These are phyloP conservation scores for Orthonyx spaldingii DNA, from an alignment of 2,113 vertebrate species.

Conservation along the genomic window DNA sequence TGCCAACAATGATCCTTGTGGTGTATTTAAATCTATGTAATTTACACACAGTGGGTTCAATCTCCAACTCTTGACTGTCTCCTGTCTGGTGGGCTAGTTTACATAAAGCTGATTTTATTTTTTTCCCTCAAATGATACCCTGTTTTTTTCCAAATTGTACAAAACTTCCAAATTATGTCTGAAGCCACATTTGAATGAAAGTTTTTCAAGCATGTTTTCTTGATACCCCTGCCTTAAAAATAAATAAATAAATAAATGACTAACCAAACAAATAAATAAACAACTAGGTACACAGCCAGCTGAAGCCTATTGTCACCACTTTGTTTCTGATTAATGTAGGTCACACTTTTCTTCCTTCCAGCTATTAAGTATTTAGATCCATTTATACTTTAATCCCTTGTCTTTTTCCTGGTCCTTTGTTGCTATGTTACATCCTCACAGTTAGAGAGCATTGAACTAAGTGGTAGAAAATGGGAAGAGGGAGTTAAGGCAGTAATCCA, in stretches of 20 bases:
- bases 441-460: constrained; percentile 29
- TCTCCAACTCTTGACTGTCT: background rate
- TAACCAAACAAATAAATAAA: background rate
- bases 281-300: background rate
- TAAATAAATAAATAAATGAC: background rate
- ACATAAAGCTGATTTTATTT: background rate
- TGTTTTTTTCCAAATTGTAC: background rate
- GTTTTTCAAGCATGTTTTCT: background rate
- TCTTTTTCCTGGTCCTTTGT: constrained; percentile 18
- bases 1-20: background rate
- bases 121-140: background rate
- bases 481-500: constrained; percentile 37
- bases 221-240: background rate
- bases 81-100: background rate
- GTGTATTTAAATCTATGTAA: background rate
- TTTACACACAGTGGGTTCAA: background rate
- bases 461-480: constrained; percentile 12
- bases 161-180: background rate
- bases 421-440: constrained; percentile 31
- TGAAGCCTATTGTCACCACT: background rate
- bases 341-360: constrained; percentile 5
- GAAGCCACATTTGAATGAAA: background rate
- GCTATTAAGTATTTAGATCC: constrained; percentile 35
- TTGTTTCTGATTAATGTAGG: constrained; percentile 20
- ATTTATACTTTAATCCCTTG: constrained; percentile 36